Conservation (phyloP, 2,888 invertebrate species). For the Rotaria sp. region DNA sequence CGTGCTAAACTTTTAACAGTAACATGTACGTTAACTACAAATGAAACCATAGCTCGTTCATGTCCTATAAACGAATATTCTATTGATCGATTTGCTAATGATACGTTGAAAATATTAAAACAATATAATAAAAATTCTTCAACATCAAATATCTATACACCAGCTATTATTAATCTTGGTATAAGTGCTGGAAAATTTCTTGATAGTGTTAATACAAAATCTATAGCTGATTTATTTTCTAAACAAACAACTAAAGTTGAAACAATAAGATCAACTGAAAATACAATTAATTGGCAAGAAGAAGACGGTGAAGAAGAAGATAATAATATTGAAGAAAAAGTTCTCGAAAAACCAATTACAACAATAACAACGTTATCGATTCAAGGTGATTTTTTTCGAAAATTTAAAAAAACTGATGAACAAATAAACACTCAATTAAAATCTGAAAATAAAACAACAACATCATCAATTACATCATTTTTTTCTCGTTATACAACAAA, state of each 20-base stretch:
- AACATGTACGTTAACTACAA: background rate
- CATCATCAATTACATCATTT: background rate
- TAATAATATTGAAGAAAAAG: background rate
- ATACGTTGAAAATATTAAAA: constrained; percentile 9
- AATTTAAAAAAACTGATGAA: background rate
- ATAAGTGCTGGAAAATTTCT: constrained; percentile 36
- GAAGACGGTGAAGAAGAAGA: background rate
- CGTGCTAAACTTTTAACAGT: constrained; percentile 16
- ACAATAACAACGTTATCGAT: no score
- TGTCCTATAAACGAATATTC: constrained; percentile 21
- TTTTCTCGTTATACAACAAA: background rate
- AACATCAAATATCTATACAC: constrained; percentile 27
- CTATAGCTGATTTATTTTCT: background rate
- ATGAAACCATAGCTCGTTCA: constrained; percentile 5
- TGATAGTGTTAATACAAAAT: background rate
- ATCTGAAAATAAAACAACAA: background rate
- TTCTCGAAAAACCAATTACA: background rate
- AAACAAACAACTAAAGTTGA: background rate
- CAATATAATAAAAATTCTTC: constrained; percentile 33
- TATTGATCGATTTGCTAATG: constrained; percentile 27
- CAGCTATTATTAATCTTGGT: constrained; percentile 35
- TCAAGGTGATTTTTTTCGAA: background rate
- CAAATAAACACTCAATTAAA: background rate
- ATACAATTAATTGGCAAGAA: background rate
- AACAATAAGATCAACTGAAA: background rate